Evolutionary conservation across 2,888 invertebrate species (phyloP).

Genomic region (Strigamia crassipes): DNA sequence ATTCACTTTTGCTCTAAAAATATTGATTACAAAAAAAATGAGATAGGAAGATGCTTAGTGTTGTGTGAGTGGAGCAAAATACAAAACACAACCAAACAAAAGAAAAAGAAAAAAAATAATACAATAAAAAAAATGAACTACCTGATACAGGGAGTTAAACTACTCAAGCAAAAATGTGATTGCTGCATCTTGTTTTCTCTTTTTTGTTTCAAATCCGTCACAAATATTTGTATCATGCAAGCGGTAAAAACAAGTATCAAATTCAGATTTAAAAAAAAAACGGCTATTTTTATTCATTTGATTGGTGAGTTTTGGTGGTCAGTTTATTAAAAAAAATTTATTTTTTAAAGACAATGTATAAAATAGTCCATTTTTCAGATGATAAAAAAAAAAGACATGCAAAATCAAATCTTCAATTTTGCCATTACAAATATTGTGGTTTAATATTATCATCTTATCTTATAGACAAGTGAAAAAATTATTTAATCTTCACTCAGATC

Average conservation of each 20-base stretch:
- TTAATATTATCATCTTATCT: neutral
- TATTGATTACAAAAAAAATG: conserved; percentile 20
- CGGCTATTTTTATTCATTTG: neutral
- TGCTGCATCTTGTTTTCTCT: neutral
- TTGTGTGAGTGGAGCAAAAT: conserved; percentile 34
- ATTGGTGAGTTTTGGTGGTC: neutral
- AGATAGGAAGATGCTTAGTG: conserved; percentile 25
- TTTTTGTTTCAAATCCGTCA: neutral
- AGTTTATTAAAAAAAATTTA: neutral
- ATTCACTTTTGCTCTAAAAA: conserved; percentile 34
- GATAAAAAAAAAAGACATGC: neutral
- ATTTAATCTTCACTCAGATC: neutral
- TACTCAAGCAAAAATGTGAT: conserved; percentile 17
- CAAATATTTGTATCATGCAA: neutral
- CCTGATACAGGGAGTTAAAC: conserved; percentile 38
- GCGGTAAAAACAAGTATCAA: neutral
- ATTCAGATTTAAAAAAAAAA: neutral
- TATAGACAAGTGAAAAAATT: conserved; percentile 10
- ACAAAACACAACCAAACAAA: neutral
- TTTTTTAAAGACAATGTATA: neutral
- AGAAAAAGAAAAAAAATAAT: neutral
- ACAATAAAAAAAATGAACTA: conserved; percentile 31
- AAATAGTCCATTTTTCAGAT: neutral
- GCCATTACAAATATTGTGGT: conserved; percentile 3
- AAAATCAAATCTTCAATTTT: neutral